Evolutionary conservation across 2,113 vertebrate genomes (phyloP).

Genomic region (Neodon shergylaensis): DNA sequence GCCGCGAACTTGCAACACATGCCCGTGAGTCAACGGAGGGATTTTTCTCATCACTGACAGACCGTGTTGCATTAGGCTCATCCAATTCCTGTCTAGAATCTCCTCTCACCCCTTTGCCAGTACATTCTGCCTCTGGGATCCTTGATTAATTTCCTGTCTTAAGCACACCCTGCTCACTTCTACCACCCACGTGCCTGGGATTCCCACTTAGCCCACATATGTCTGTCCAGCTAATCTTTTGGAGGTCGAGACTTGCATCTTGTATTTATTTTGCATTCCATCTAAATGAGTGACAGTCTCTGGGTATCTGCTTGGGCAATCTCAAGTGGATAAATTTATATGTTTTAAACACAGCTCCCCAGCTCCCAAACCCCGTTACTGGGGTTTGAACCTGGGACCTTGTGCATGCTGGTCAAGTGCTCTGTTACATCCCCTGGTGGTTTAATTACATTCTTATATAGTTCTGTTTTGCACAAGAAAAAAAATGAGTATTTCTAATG

Average conservation of each 20-base stretch:
- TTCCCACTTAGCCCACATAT: neutral
- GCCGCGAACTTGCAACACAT: neutral
- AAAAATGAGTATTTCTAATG: neutral
- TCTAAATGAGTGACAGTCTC: neutral
- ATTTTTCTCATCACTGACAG: neutral
- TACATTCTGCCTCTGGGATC: conserved; percentile 19
- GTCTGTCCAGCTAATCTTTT: conserved; percentile 32
- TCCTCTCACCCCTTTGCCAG: conserved; percentile 53
- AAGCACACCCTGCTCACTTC: conserved; percentile 1
- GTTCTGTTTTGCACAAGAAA: conserved; percentile 9
- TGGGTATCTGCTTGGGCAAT: neutral
- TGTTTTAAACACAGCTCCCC: neutral
- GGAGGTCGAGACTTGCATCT: conserved; percentile 7
- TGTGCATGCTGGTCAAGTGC: neutral
- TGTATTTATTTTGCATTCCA: conserved; percentile 22
- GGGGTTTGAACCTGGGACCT: neutral
- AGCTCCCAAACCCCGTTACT: too few relatives aligned
- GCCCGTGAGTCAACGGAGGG: neutral
- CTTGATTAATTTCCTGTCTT: conserved; percentile 16
- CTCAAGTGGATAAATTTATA: neutral
- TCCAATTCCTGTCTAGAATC: conserved; percentile 56
- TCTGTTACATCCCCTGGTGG: neutral
- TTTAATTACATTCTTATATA: neutral
- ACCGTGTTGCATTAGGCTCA: conserved; percentile 10
- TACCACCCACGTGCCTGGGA: neutral